Base-by-base conservation (phyloP, 2,888 invertebrate genomes). In the Eurytoma adleriae region DNA sequence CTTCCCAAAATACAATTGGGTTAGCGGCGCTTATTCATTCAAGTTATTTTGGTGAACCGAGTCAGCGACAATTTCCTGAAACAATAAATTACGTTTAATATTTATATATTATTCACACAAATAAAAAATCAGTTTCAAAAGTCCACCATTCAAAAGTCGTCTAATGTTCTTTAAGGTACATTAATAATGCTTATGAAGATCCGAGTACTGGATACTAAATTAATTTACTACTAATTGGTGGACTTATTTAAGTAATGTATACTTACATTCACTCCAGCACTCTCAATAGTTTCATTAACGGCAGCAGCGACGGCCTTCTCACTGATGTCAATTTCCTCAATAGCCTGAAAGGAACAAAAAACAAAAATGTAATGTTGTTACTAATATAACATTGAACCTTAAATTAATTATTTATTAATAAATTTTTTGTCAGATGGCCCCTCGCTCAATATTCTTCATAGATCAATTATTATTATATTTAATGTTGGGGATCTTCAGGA, bases 1-100 rank as follows among this genome's bases (percentile, higher is more conserved):
- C 88, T 90, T 90, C 88, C 88, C 89, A 90, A 90, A 90, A 88
- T 90, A 89, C 87, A 90, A 88, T 89, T 89, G 87, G 86, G 84
- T 88, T 88, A 87, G 85, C 85, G 87, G 85, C 85, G 87, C 83
- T 90, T 90, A 90, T 89, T 90, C 90, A 85, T 88, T 89, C 84
- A 88, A 85, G 84, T 87, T 87, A 86, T 88, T 89, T 87, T 90
- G 88, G 86, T 89, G 89, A 83, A 86, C 86, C 83, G 89, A 89
- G 77, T 90, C 90, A 79, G 86, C 87, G 81, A 90, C 88, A 78
- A 90, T 89, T 87, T 90, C 90, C 90, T 90, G 85, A 50, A 87
- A 89, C 75, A 82, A 57, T 73, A 68, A 79, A 82, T 14, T 20
- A 50, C 40, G 50, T n/a, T 79, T 79, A 75, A 56, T 69, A 74